These are phyloP conservation scores for Notarius quadriscutis DNA, from an alignment of 2,113 vertebrate genomes.

Conservation along the genomic window DNA sequence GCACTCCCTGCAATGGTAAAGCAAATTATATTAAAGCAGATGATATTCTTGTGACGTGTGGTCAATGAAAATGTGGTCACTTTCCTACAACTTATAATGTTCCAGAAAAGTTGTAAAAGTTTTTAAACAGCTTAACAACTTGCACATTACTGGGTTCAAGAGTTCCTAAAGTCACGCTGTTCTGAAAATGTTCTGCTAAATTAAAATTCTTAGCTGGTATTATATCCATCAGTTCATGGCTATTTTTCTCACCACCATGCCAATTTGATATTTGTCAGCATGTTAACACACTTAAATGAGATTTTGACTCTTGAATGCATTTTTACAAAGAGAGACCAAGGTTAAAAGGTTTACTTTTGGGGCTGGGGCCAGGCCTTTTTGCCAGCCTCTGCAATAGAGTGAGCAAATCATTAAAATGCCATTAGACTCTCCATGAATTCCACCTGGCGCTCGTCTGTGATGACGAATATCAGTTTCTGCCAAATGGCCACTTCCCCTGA, in stretches of 20 bases:
- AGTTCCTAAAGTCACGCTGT: background rate
- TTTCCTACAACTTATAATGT: background rate
- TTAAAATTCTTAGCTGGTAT: background rate
- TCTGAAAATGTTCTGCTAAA: background rate
- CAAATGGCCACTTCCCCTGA: slow-evolving; percentile 50
- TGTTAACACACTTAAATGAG: slow-evolving; percentile 26
- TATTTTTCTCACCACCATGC: background rate
- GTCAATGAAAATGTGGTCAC: background rate
- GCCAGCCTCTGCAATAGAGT: slow-evolving; percentile 48
- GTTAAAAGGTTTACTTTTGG: slow-evolving; percentile 42
- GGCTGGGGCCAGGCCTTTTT: slow-evolving; percentile 15
- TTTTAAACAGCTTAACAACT: background rate
- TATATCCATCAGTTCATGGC: background rate
- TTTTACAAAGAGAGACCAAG: slow-evolving; percentile 38
- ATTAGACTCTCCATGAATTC: slow-evolving; percentile 41
- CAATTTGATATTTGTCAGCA: slow-evolving; percentile 35
- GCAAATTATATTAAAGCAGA: background rate
- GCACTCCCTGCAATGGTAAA: background rate
- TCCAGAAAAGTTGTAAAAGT: background rate
- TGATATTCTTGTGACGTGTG: background rate
- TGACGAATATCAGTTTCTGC: slow-evolving; percentile 37
- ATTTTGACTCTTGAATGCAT: slow-evolving; percentile 27
- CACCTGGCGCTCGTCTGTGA: slow-evolving; percentile 32
- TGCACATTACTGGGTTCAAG: background rate
- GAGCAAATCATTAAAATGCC: slow-evolving; percentile 45